Evolutionary conservation across 2,888 invertebrate species (phyloP), one percentile per base, ranked within the genome.

Genomic region (Calameuta filiformis): DNA sequence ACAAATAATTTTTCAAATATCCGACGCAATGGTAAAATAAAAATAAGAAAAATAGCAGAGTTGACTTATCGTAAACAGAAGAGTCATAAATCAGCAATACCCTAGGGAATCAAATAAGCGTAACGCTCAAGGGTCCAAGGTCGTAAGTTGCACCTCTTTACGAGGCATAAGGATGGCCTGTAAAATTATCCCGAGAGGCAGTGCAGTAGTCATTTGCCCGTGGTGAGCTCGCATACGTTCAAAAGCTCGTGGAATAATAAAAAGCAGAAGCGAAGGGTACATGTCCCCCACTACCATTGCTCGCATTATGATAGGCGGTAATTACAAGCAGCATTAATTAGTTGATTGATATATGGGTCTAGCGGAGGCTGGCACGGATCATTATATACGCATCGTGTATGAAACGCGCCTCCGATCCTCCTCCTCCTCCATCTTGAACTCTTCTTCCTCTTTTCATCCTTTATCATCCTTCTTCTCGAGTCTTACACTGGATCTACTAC

Each of bases 291-390:
- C 71, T 9, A 33, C 31, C 31, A 31, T 78, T 76, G 80, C 79
- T 83, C 85, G 82, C 85, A 85, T 88, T 88, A 87, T 84, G 87
- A 86, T 86, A 85, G 86, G 84, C 86, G 83, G 86, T 87, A 90
- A 90, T 90, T 90, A 89, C 85, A 82, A 81, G 81, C 83, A 84
- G 87, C 85, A 88, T 89, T 90, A 90, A 90, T 90, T 90, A 89
- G 87, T 84, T 83, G 85, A 85, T 85, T 88, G 90, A 90, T 89
- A 85, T 88, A 89, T 85, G 88, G 84, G 86, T 88, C 85, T 83
- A 81, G 73, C 35, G 75, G 74, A 68, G 83, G 81, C 81, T 82
- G 85, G 82, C 84, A 83, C 82, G 86, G 85, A 89, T 89, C 89
- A 86, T 89, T 89, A 89, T 83, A 83, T 84, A 84, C 84, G 81